A percentile compares a stretch with the other conserved stretches of the same genome.
Conservation (phyloP, 2,888 invertebrate genomes). For the Drosophila borealis region DNA sequence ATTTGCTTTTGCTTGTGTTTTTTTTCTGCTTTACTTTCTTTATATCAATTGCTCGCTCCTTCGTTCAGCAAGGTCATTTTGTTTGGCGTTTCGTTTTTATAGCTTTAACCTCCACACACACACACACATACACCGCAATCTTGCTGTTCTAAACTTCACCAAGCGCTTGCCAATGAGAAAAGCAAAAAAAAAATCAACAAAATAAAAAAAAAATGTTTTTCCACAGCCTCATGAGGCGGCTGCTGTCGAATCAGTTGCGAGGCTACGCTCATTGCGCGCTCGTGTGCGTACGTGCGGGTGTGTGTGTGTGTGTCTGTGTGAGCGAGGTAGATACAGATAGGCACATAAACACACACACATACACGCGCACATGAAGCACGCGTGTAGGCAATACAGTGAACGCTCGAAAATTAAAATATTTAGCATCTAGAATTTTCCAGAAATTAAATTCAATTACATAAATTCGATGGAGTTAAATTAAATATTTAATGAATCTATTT, state of each 20-base stretch:
- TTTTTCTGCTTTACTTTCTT: conserved; percentile 10
- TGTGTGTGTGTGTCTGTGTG: conserved; percentile 27
- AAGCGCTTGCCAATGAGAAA: conserved; percentile 36
- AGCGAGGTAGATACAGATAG: conserved; percentile 52
- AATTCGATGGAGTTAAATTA: neutral
- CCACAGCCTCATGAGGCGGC: conserved; percentile 28
- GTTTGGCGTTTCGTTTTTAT: conserved; percentile 55
- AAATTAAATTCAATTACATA: neutral
- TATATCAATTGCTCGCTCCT: neutral
- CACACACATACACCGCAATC: conserved; percentile 10
- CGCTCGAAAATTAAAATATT: conserved; percentile 13
- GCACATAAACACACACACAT: conserved; percentile 19
- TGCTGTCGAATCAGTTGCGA: conserved; percentile 56
- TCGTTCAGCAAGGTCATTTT: conserved; percentile 58
- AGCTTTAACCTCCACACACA: conserved; percentile 40
- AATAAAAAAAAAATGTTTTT: conserved; percentile 30
- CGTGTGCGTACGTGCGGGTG: conserved; percentile 22
- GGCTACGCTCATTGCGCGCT: conserved; percentile 46
- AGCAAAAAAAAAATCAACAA: conserved; percentile 12
- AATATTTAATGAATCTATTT: no score
- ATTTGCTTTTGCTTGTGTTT: conserved; percentile 1
- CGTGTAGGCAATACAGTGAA: conserved; percentile 29
- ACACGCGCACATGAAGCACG: conserved; percentile 26
- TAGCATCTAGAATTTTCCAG: neutral
- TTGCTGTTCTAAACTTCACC: conserved; percentile 47